A percentile compares a stretch with the other conserved stretches of the same genome.
These are phyloP conservation scores for Cladopsammia gracilis DNA, from an alignment of 64 coral and sea anemone genomes.

Conservation along the genomic window DNA sequence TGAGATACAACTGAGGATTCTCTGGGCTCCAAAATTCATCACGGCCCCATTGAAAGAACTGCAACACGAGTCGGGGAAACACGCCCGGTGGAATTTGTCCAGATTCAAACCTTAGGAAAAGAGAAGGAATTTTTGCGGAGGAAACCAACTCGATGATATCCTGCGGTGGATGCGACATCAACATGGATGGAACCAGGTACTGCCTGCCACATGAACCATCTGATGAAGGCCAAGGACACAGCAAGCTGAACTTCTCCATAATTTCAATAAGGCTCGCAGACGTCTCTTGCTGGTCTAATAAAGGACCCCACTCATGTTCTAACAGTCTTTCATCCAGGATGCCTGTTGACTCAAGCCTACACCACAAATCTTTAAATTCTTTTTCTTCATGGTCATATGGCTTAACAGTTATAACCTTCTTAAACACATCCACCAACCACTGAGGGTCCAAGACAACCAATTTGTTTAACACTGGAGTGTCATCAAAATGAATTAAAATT, in stretches of 20 bases:
- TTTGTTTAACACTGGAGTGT: neutral
- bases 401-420: slow-evolving; percentile 4
- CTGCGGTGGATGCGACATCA: too few relatives aligned
- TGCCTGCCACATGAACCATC: neutral
- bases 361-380: neutral
- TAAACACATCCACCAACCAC: slow-evolving; percentile 2
- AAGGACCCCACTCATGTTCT: neutral
- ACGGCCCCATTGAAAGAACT: too few relatives aligned
- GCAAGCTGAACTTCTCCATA: neutral
- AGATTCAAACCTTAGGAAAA: too few relatives aligned
- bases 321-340: neutral
- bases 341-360: neutral
- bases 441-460: neutral
- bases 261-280: neutral
- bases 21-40: too few relatives aligned
- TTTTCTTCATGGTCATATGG: neutral
- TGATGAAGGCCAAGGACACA: neutral
- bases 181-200: too few relatives aligned
- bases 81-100: too few relatives aligned
- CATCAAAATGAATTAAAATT: neutral
- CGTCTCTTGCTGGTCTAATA: neutral
- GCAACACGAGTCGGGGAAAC: too few relatives aligned
- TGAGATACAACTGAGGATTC: too few relatives aligned
- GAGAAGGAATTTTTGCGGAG: too few relatives aligned
- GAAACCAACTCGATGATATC: too few relatives aligned